Conservation (phyloP, 2,888 invertebrate species). For the Leucania comma region DNA sequence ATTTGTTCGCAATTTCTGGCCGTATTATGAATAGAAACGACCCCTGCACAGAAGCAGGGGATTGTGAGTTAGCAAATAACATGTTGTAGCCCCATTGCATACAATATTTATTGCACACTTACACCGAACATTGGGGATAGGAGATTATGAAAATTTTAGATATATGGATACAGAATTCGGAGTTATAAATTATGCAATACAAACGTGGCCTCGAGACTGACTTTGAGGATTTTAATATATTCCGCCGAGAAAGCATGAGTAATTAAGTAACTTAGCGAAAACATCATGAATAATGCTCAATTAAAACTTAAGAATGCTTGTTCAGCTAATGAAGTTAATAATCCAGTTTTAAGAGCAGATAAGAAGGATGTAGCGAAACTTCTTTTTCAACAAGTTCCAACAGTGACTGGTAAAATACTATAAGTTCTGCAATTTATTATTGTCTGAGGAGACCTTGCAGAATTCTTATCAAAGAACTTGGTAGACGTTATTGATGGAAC, state of each 20-base stretch:
- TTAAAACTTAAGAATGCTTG: constrained; percentile 69
- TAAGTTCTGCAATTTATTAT: constrained; percentile 65
- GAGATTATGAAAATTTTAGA: constrained; percentile 82
- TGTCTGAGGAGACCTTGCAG: constrained; percentile 57
- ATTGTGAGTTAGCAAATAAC: constrained; percentile 85
- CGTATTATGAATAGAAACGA: constrained; percentile 85
- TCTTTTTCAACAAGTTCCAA: constrained; percentile 59
- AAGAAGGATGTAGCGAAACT: constrained; percentile 56
- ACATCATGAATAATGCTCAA: constrained; percentile 74
- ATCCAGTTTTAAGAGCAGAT: constrained; percentile 64
- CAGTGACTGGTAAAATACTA: constrained; percentile 53
- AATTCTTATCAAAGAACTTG: constrained; percentile 61
- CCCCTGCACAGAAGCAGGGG: constrained; percentile 80
- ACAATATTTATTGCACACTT: constrained; percentile 86
- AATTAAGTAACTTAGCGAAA: constrained; percentile 66
- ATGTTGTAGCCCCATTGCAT: constrained; percentile 82
- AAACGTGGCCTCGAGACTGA: constrained; percentile 50
- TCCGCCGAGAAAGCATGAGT: constrained; percentile 66
- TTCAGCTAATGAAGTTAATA: constrained; percentile 69
- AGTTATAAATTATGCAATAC: constrained; percentile 72
- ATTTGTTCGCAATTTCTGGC: constrained; percentile 77
- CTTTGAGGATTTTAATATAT: constrained; percentile 65
- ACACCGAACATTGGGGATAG: constrained; percentile 74
- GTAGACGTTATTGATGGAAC: constrained; percentile 61
- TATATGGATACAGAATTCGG: constrained; percentile 67